Evolutionary conservation across 2,888 invertebrate species (phyloP).

Genomic region (Diaphora mendica): DNA sequence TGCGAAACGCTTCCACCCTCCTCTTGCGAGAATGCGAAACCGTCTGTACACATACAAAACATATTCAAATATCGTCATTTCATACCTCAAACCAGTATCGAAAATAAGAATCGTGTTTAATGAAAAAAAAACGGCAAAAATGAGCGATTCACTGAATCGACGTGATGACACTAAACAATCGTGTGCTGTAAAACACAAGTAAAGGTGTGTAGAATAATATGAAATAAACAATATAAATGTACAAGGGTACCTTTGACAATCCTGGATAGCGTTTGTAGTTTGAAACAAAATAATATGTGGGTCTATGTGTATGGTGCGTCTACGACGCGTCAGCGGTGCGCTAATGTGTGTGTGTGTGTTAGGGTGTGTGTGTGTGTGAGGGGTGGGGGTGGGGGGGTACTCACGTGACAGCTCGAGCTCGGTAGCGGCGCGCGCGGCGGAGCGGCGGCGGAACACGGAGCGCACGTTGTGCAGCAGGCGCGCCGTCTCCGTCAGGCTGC

Average conservation of each 20-base stretch:
- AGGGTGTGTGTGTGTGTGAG: constrained; percentile 34
- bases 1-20: constrained; percentile 98
- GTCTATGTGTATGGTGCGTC: constrained; percentile 55
- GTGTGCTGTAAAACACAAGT: constrained; percentile 39
- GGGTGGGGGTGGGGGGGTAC: constrained; percentile 75
- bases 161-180: constrained; percentile 41
- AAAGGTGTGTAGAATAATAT: constrained; percentile 44
- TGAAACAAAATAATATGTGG: constrained; percentile 44
- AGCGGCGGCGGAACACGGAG: constrained; percentile 95
- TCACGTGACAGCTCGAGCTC: constrained; percentile 98
- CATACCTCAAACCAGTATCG: neutral
- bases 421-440: constrained; percentile 92
- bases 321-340: constrained; percentile 63
- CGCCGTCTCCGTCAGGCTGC: constrained; percentile 98
- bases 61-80: neutral
- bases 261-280: constrained; percentile 40
- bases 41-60: constrained; percentile 88
- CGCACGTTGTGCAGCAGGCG: constrained; percentile 97
- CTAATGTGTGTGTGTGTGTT: constrained; percentile 51
- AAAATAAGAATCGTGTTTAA: constrained; percentile 30
- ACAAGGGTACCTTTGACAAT: constrained; percentile 40
- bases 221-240: constrained; percentile 24
- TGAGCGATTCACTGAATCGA: constrained; percentile 38
- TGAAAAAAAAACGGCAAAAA: constrained; percentile 32
- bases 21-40: constrained; percentile 99